A percentile compares a stretch with the other conserved stretches of the same genome.
phyloP scores from a whole-genome alignment of 2,888 invertebrate species.

The Spisula subtruncata region DNA sequence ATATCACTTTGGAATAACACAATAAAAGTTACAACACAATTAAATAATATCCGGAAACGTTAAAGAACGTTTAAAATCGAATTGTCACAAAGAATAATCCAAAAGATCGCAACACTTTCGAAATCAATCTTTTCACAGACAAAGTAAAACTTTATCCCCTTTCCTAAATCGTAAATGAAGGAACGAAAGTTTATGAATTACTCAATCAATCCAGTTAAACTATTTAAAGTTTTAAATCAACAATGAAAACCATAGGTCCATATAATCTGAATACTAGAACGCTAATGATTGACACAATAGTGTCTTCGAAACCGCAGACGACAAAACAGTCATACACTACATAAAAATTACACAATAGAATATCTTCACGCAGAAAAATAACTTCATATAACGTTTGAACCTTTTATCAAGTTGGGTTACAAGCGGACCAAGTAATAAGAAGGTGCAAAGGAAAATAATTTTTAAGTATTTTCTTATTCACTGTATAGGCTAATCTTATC shows the following conservation, averaged over 20 bases:
- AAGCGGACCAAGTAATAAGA: slow-evolving; percentile 19
- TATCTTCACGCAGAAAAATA: slow-evolving; percentile 36
- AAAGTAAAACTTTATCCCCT: background rate
- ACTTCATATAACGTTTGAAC: slow-evolving; percentile 47
- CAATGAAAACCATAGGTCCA: slow-evolving; percentile 13
- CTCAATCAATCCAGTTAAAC: background rate
- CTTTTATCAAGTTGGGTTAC: slow-evolving; percentile 38
- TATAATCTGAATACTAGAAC: background rate
- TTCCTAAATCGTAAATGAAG: background rate
- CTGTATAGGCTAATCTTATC: slow-evolving; percentile 53
- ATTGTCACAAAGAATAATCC: background rate
- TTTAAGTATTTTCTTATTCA: slow-evolving; percentile 53
- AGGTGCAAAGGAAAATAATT: slow-evolving; percentile 60
- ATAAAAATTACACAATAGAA: slow-evolving; percentile 11
- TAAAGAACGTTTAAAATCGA: background rate
- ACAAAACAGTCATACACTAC: background rate
- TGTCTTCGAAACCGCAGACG: background rate
- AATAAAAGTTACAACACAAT: too few species aligned
- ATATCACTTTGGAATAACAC: background rate
- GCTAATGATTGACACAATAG: slow-evolving; percentile 19
- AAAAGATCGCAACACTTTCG: background rate
- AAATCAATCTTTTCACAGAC: background rate
- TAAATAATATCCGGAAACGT: background rate
- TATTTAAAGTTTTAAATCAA: slow-evolving; percentile 17
- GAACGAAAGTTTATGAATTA: background rate